Evolutionary conservation across 2,113 vertebrate genomes (phyloP).

Genomic region (Urocolius indicus): DNA sequence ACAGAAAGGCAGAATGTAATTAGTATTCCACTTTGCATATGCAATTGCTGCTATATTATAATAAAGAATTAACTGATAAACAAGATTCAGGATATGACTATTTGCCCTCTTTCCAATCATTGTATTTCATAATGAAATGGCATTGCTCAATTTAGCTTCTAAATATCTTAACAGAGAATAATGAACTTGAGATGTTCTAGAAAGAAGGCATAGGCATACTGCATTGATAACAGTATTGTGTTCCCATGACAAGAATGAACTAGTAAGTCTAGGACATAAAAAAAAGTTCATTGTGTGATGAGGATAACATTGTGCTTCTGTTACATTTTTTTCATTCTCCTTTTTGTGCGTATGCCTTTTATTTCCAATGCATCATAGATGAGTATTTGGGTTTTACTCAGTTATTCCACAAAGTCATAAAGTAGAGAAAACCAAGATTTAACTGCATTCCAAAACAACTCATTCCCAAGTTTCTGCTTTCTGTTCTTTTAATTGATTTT

Average conservation of each 20-base stretch:
- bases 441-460: neutral
- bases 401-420: neutral
- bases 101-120: conserved; percentile 69
- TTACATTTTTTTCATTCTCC: neutral
- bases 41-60: conserved; percentile 51
- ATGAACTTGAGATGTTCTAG: conserved; percentile 59
- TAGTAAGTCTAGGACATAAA: conserved; percentile 25
- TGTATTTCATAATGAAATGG: conserved; percentile 68
- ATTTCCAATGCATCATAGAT: conserved; percentile 7
- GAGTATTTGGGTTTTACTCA: conserved; percentile 10
- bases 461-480: neutral
- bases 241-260: conserved; percentile 54
- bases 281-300: conserved; percentile 31
- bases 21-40: conserved; percentile 72
- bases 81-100: conserved; percentile 65
- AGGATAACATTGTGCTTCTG: conserved; percentile 57
- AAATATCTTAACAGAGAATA: conserved; percentile 74
- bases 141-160: conserved; percentile 68
- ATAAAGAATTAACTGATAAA: conserved; percentile 79
- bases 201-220: conserved; percentile 53
- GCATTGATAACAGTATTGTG: conserved; percentile 39
- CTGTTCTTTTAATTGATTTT: neutral
- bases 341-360: conserved; percentile 18
- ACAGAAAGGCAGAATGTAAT: conserved; percentile 69
- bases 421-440: neutral